Percentiles rank a stretch among this genome's conserved stretches.
These are phyloP conservation scores for Oryzias javanicus DNA, from an alignment of 2,113 vertebrate genomes.

Conservation along the genomic window DNA sequence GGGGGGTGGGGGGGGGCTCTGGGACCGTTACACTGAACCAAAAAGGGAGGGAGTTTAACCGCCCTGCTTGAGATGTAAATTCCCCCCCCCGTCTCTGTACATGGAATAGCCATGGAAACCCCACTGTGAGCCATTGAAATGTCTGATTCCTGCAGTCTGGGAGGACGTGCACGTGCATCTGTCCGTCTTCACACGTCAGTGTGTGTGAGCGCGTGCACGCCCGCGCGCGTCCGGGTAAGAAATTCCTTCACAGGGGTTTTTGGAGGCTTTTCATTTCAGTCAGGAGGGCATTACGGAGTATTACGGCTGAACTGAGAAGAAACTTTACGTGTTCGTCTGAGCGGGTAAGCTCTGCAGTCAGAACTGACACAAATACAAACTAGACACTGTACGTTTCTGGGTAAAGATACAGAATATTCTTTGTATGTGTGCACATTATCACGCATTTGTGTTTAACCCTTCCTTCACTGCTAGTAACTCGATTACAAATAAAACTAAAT, in stretches of 20 bases:
- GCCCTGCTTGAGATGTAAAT: conserved; percentile 83
- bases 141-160: conserved; percentile 68
- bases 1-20: conserved; percentile 29
- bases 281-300: no score
- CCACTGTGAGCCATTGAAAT: conserved; percentile 58
- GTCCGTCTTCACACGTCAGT: conserved; percentile 4
- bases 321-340: not conserved
- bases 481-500: no score
- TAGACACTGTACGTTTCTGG: no score
- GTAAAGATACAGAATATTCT: no score
- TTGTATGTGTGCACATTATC: no score
- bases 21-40: conserved; percentile 65
- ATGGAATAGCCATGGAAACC: conserved; percentile 79
- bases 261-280: no score
- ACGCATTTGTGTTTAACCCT: no score
- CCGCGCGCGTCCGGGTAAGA: conserved; percentile 17
- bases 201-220: conserved; percentile 31
- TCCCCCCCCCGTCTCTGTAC: conserved; percentile 71
- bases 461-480: no score
- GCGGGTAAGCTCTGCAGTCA: no score
- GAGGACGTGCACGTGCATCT: conserved; percentile 27
- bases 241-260: not conserved
- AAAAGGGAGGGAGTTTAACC: conserved; percentile 55
- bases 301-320: conserved; percentile 1
- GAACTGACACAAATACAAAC: no score